These are phyloP conservation scores for Chalcis sispes DNA, from an alignment of 2,888 invertebrate species.

Conservation along the genomic window DNA sequence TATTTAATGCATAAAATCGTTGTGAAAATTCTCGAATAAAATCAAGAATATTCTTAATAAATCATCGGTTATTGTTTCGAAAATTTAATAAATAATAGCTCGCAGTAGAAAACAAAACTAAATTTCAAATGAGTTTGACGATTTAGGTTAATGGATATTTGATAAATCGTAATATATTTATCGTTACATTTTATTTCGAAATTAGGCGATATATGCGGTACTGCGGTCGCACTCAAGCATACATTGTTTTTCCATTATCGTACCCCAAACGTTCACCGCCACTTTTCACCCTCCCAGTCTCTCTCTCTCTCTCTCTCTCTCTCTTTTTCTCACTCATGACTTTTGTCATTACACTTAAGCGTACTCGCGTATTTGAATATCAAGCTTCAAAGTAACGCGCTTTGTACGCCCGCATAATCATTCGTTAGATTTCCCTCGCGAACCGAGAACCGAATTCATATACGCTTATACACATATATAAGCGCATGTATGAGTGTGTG, in stretches of 20 bases:
- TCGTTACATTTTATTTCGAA: constrained; percentile 45
- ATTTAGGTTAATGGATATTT: constrained; percentile 41
- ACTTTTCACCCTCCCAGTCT: constrained; percentile 42
- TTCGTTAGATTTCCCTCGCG: too few relatives aligned
- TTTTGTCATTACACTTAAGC: constrained; percentile 32
- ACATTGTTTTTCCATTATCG: constrained; percentile 68
- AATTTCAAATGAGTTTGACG: constrained; percentile 21
- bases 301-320: constrained; percentile 43
- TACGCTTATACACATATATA: background rate
- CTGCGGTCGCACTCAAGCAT: constrained; percentile 53
- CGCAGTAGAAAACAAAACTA: background rate
- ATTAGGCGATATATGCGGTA: constrained; percentile 55
- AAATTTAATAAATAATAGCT: too few relatives aligned
- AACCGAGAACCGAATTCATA: too few relatives aligned
- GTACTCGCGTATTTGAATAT: background rate
- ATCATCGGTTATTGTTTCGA: too few relatives aligned
- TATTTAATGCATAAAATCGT: too few relatives aligned
- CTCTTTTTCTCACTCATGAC: constrained; percentile 45
- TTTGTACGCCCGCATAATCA: too few relatives aligned
- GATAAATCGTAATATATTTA: constrained; percentile 6
- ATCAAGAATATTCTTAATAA: background rate
- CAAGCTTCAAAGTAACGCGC: too few relatives aligned
- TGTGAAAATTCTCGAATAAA: background rate
- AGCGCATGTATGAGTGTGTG: constrained; percentile 52
- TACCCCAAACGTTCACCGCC: constrained; percentile 59